phyloP scores from a whole-genome alignment of 2,113 vertebrate genomes.

The Chamaetylas fuelleborni region DNA sequence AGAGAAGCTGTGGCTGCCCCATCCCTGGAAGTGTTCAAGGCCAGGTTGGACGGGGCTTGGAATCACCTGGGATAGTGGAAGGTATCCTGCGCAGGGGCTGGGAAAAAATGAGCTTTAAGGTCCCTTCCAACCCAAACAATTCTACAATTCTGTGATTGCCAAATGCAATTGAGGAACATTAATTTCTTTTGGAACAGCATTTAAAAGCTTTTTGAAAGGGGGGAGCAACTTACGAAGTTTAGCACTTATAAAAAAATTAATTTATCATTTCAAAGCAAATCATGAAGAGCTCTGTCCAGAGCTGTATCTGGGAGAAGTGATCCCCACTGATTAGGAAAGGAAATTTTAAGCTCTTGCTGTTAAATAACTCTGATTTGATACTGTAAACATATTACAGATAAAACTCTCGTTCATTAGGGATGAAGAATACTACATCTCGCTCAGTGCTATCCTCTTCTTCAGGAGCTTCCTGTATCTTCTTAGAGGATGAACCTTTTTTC shows the following conservation, averaged over 20 bases:
- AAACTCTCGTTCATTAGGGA: not conserved
- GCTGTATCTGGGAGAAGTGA: not conserved
- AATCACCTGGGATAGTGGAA: rapidly evolving
- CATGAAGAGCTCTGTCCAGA: not conserved
- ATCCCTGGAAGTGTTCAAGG: not conserved
- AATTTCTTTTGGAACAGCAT: slow-evolving; percentile 14
- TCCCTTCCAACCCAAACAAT: not conserved
- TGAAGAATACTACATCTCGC: not conserved
- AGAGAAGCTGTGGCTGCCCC: not conserved
- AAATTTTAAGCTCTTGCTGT: not conserved
- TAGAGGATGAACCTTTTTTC: not conserved
- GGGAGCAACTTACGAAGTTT: not conserved
- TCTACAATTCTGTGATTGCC: not conserved
- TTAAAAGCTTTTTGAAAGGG: not conserved
- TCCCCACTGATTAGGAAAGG: not conserved
- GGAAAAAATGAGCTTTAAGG: not conserved
- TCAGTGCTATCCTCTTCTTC: not conserved
- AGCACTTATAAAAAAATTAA: not conserved
- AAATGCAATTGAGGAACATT: not conserved
- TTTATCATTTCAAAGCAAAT: slow-evolving; percentile 20
- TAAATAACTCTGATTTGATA: not conserved
- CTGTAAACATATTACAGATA: not conserved
- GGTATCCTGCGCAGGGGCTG: not conserved
- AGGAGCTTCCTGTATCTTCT: not conserved
- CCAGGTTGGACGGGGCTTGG: rapidly evolving